Conservation (phyloP, 1,140 invertebrate species). For the Saccostrea glomerata region DNA sequence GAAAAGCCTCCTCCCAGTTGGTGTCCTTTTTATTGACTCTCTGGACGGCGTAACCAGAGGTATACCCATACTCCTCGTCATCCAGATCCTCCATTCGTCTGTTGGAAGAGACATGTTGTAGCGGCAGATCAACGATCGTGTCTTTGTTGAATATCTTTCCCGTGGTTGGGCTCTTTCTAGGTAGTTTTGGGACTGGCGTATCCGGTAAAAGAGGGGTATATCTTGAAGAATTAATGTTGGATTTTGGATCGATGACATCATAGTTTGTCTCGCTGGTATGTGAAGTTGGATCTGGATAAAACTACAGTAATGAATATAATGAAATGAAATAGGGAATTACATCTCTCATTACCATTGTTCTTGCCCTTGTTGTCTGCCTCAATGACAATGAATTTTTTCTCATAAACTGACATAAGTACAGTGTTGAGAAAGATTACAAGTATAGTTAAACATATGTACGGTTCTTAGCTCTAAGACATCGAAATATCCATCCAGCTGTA, state of each 20-base stretch:
- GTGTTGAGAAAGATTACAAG: background rate
- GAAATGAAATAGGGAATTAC: too few relatives aligned
- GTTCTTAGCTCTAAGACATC: conserved; percentile 11
- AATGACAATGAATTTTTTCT: too few relatives aligned
- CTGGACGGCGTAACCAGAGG: too few relatives aligned
- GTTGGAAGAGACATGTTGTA: background rate
- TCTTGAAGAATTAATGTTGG: background rate
- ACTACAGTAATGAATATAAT: too few relatives aligned
- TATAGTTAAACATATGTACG: too few relatives aligned
- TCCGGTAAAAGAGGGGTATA: background rate
- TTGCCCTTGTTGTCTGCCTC: too few relatives aligned
- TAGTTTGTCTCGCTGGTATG: too few relatives aligned
- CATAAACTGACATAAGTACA: too few relatives aligned
- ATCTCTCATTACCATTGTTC: too few relatives aligned
- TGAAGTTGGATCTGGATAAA: too few relatives aligned
- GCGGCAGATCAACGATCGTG: background rate
- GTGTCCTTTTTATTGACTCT: background rate
- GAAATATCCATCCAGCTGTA: conserved; percentile 19
- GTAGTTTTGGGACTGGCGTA: background rate
- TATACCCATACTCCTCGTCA: background rate
- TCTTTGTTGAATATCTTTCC: background rate
- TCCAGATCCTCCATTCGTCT: conserved; percentile 8
- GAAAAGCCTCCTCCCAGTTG: background rate
- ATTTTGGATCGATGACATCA: too few relatives aligned
- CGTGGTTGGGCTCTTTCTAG: background rate